Percentiles rank a stretch among this genome's conserved stretches.
Evolutionary conservation across 1,140 invertebrate species (phyloP).

Genomic region (Papilio xuthus): DNA sequence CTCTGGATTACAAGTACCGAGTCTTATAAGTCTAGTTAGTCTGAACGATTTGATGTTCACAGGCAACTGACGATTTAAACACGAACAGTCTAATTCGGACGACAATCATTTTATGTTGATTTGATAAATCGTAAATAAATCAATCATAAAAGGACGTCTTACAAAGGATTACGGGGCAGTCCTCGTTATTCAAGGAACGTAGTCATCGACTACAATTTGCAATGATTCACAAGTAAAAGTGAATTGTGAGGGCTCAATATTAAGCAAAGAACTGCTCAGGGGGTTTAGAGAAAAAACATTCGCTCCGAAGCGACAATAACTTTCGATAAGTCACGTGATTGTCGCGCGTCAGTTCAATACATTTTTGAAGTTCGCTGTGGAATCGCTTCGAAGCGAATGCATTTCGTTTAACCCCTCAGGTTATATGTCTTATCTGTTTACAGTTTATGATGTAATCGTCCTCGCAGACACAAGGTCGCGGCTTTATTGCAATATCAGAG

Average conservation of each 20-base stretch:
- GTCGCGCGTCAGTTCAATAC: no score
- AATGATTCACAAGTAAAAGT: background rate
- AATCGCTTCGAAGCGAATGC: no score
- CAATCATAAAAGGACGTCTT: no score
- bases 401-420: no score
- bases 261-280: background rate
- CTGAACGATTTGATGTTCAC: background rate
- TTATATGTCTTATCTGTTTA: background rate
- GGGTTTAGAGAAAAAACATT: no score
- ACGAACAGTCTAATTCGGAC: no score
- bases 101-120: no score
- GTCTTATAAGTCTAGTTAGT: background rate
- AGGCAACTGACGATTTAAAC: no score
- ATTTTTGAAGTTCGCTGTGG: no score
- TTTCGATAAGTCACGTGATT: no score
- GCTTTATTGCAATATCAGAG: slow-evolving; percentile 34
- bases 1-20: background rate
- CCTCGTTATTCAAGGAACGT: background rate
- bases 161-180: background rate
- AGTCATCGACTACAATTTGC: background rate
- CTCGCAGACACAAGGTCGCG: slow-evolving; percentile 30
- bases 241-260: background rate
- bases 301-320: no score
- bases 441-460: slow-evolving; percentile 36
- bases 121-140: no score